Conservation (phyloP, 1,140 invertebrate species). For the Archivesica marissinica region DNA sequence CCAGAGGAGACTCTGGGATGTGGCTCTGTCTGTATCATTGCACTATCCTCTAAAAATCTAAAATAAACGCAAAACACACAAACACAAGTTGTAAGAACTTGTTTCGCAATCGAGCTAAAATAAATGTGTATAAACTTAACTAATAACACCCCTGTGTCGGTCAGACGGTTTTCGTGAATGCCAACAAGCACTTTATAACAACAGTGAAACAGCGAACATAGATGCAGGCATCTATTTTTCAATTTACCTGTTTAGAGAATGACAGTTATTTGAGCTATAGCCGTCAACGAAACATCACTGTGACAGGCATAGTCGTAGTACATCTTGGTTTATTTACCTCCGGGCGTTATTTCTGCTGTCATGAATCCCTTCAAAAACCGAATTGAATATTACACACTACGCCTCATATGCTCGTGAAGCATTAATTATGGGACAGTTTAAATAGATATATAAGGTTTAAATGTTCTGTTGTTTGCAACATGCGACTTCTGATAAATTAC, state of each 20-base stretch:
- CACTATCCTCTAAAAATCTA: too few species aligned
- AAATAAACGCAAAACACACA: too few species aligned
- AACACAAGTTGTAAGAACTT: too few species aligned
- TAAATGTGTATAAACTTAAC: not conserved
- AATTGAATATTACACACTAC: too few species aligned
- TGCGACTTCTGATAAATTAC: too few species aligned
- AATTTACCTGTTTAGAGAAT: slow-evolving; percentile 12
- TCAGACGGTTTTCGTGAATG: not conserved
- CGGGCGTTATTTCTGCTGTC: slow-evolving; percentile 3
- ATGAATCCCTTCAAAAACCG: slow-evolving; percentile 12
- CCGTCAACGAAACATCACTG: slow-evolving; percentile 4
- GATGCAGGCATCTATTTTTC: slow-evolving; percentile 19
- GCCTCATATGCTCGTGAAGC: too few species aligned
- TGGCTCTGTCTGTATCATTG: too few species aligned
- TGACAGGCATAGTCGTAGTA: slow-evolving; percentile 34
- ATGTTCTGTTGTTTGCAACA: too few species aligned
- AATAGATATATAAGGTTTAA: too few species aligned
- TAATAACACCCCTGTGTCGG: not conserved
- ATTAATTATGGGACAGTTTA: too few species aligned
- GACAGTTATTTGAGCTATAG: slow-evolving; percentile 11
- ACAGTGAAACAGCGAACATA: not conserved
- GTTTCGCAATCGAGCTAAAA: too few species aligned
- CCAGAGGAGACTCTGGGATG: too few species aligned
- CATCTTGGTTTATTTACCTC: not conserved
- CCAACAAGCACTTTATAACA: slow-evolving; percentile 14